Evolutionary conservation across 2,888 invertebrate species (phyloP), one percentile per base, ranked within the genome.

Genomic region (Macaria notata): DNA sequence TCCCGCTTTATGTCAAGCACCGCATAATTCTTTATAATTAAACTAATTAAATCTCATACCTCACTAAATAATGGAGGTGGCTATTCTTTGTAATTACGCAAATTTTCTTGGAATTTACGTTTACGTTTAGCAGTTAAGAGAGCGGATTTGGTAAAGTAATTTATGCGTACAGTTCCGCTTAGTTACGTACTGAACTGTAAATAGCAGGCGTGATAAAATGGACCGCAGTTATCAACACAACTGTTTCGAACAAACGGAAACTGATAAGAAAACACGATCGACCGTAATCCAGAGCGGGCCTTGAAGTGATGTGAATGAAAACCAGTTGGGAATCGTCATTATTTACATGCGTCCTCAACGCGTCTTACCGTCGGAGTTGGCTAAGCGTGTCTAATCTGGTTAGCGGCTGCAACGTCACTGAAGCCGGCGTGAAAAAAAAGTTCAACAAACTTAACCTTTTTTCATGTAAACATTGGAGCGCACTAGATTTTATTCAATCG

Each of bases 361-460:
- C 62, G 64, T 68, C 61, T 65, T 67, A 68, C 73, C 75, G 72
- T 75, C 80, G 72, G 65, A 73, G 72, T 69, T 71, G 81, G 82
- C 83, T 86, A 78, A 85, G 72, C 79, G 76, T 83, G 78, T 78
- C 79, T 88, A 87, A 88, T 88, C 88, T 82, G 80, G 82, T 89
- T 88, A 88, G 79, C 68, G 73, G 64, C 19, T 83, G 84, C 86
- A 87, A 87, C 86, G 87, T 87, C 88, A 86, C 79, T 59, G 78
- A 81, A 83, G 82, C 81, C 81, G 81, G 76, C 75, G 79, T 76
- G 81, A 76, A 80, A 85, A 19, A 52, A 84, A 87, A 89, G 88
- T 88, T 89, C 88, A 88, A 86, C 83, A 88, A 89, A 88, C 88
- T 83, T 83, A 79, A 81, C 79, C 79, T 77, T 72, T 73, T 69